Evolutionary conservation across 2,797 vertebrate species (phyloP).

Genomic region (Trematomus bernacchii): DNA sequence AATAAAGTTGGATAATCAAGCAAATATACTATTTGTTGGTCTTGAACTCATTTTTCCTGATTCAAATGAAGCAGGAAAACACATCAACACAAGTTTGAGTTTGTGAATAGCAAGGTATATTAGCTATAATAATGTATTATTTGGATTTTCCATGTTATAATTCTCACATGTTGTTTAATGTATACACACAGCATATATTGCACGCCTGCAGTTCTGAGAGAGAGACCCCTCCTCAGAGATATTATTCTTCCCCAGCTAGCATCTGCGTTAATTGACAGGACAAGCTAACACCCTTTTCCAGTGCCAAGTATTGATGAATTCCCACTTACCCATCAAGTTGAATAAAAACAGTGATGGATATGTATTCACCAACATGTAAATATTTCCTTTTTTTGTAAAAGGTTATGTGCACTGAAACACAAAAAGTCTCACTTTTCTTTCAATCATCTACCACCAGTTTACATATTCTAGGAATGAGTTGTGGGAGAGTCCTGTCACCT

Average conservation of each 20-base stretch:
- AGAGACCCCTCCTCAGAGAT: too few species aligned
- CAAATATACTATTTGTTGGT: constrained; percentile 9
- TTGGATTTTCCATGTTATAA: too few species aligned
- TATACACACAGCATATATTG: too few species aligned
- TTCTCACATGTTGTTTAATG: too few species aligned
- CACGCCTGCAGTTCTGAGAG: too few species aligned
- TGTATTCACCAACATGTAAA: constrained; percentile 4
- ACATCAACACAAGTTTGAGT: constrained; percentile 17
- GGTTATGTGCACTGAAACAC: constrained; percentile 2
- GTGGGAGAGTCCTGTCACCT: constrained; percentile 58
- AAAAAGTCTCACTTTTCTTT: constrained; percentile 36
- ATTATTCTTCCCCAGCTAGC: too few species aligned
- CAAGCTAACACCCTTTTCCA: too few species aligned
- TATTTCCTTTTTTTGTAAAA: neutral
- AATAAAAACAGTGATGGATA: constrained; percentile 11
- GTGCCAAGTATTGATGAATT: constrained; percentile 16
- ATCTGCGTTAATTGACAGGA: neutral
- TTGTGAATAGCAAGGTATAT: constrained; percentile 20
- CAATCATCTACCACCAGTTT: constrained; percentile 55
- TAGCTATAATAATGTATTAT: constrained; percentile 1
- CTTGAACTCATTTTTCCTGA: constrained; percentile 1
- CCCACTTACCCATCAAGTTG: constrained; percentile 2
- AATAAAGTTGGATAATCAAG: neutral
- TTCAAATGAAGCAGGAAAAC: neutral
- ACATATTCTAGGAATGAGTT: constrained; percentile 41